Evolutionary conservation across 2,113 vertebrate species (phyloP), one percentile per base, ranked within the genome.

Genomic region (Zeus faber): DNA sequence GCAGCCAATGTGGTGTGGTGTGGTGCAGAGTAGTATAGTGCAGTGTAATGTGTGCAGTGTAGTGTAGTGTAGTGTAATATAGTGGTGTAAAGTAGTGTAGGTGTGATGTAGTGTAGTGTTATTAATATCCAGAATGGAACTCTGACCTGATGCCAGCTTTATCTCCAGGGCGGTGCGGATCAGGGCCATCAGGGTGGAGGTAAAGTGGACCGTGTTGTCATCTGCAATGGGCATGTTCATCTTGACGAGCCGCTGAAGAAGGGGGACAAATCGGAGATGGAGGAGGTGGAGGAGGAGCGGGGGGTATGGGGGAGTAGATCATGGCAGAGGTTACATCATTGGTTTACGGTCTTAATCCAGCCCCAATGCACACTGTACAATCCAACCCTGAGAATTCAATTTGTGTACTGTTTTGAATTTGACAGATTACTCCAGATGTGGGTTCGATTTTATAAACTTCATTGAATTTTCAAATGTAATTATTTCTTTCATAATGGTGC

Each of bases 221-320:
- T 87, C 88, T 0, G 93, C 97, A 50, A 97, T 97, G 1, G 95
- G 94, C 95, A 97, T 98, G 83, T 98, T 97, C 94, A 98, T 98
- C 77, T 93, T 87, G 58, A 98, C 94, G 59, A 98, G 87, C 54
- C 94, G 93, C 95, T 98, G 84, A 26, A 24, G 74, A 68, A 44
- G 20, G 41, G 21, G 20, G 62, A 73, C n/a, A n/a, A n/a, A n/a
- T n/a, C n/a, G 51, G 48, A 60, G 51, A 40, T 2, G 49, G 58
- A 23, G 62, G 64, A 18, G 22, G 54, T 18, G 14, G 35, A 37
- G 33, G 33, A 37, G 33, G 6, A 37, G 33, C 11, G 6, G 33
- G 10, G n/a, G 33, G 4, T 3, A n/a, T 37, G 33, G 33, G 1
- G 33, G 13, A 14, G 33, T 17, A 21, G 40, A 61, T 11, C 17